Base-by-base conservation (phyloP, 2,888 invertebrate genomes). In the Idaea dimidiata region DNA sequence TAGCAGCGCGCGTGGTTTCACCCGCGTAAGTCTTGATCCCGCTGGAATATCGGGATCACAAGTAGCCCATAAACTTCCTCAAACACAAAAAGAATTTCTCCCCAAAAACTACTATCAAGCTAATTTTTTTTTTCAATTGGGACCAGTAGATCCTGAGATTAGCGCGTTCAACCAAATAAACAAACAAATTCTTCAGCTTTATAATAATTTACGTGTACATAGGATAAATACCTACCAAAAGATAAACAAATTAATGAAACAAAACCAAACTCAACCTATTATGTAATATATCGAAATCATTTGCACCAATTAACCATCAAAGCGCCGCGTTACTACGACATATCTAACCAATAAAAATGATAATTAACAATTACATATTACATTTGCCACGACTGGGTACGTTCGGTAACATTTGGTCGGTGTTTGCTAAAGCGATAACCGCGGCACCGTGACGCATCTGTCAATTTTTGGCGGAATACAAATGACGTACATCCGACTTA, bases 301-400 rank as follows among this genome's bases (percentile, higher is more conserved):
- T 43, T 17, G 33, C 66, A 66, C 63, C 63, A 67, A 66, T 69
- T 62, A 67, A 67, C 67, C 63, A 70, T 68, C 69, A 68, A 67
- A 69, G 56, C 59, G 69, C 72, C 43, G 43, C 43, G 10, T 3
- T 10, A 62, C 68, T 72, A 69, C 75, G 84, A 69, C 75, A 84
- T 5, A 24, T 3, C 24, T 79, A 87, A 80, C 89, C 85, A 77
- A 85, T 90, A 89, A 88, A 88, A 89, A 88, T 88, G 85, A 89
- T 90, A 89, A 91, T 90, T 87, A 86, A 83, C 88, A 88, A 90
- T 90, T 89, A n/a, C n/a, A n/a, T n/a, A 89, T 24, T 24, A 24
- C 24, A 24, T 24, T 24, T 24, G 79, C 70, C 61, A 59, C 77
- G 80, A 81, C 78, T 72, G 76, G 75, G 75, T 76, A 70, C 68